Base-by-base conservation (phyloP, 2,113 vertebrate species). In the Odocoileus virginianus region DNA sequence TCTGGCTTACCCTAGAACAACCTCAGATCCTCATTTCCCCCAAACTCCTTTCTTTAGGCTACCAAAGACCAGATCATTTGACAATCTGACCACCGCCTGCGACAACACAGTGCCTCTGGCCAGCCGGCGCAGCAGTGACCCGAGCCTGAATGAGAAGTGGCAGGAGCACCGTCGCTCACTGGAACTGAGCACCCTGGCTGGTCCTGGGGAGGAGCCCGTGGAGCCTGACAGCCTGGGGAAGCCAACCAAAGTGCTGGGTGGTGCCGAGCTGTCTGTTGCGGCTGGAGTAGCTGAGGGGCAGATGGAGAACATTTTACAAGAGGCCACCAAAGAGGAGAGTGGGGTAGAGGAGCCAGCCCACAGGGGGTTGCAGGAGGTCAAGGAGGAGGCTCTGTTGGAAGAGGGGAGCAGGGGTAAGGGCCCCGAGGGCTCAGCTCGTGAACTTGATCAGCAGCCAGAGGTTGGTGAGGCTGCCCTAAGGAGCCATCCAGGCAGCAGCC, bases 141-240 rank as follows among this genome's bases (percentile, higher is more conserved):
- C 99, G 17, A 99, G 99, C 98, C 99, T 99, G 91, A 99, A 99
- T 0, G 99, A 99, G 94, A 99, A 99, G 98, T 99, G 99, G 99
- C 99, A 99, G 97, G 99, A 99, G 97, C 99, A 99, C 97, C 99
- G 99, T 0, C 99, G 99, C 27, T 99, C 99, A 0, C 99, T 99
- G 98, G 99, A 99, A 97, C 98, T 99, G 96, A 99, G 98, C 98
- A 98, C 99, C 97, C 99, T 99, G 0, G 98, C 99, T 3, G 99
- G 98, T 52, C 96, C 99, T 0, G 99, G 99, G 3, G 99, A 99
- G 0, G 99, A 99, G 21, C 97, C 97, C 0, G 98, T 98, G 0
- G 99, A 99, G 2, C 98, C 98, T 6, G 99, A 99, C 12, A 97
- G 98, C 81, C 97, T 98, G 90, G 97, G 98, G 67, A 97, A 96